phyloP scores from a whole-genome alignment of 1,140 invertebrate species.

The Drosophila busckii region DNA sequence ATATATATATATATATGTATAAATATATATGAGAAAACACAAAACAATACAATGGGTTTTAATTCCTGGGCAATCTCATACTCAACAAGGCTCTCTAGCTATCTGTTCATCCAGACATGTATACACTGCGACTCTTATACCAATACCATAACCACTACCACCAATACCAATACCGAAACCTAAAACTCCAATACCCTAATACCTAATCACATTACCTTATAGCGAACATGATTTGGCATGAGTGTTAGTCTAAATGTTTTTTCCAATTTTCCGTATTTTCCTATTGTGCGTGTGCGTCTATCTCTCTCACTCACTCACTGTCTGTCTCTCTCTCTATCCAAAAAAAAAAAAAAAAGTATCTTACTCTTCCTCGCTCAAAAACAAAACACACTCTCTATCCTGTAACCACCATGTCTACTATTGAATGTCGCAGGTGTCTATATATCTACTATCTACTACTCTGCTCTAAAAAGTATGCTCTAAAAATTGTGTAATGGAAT shows the following conservation, averaged over 20 bases:
- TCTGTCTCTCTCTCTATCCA: conserved; percentile 18
- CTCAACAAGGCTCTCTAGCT: conserved; percentile 4
- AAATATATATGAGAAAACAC: conserved; percentile 40
- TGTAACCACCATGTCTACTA: conserved; percentile 17
- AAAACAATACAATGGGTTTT: conserved; percentile 71
- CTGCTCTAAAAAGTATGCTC: conserved; percentile 28
- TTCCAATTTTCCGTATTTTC: conserved; percentile 27
- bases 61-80: conserved; percentile 35
- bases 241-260: conserved; percentile 70
- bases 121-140: conserved; percentile 37
- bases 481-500: conserved; percentile 45
- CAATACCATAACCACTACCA: conserved; percentile 1
- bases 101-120: conserved; percentile 22
- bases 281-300: conserved; percentile 36
- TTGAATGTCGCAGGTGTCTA: conserved; percentile 28
- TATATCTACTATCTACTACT: conserved; percentile 23
- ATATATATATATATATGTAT: conserved; percentile 74
- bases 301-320: conserved; percentile 21
- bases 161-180: background rate
- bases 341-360: no score
- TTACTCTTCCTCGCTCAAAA: background rate
- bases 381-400: conserved; percentile 8
- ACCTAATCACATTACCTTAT: conserved; percentile 55
- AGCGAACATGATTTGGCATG: conserved; percentile 69
- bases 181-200: conserved; percentile 12